Evolutionary conservation across 2,888 invertebrate species (phyloP).

Genomic region (Pyrochroa serraticornis): DNA sequence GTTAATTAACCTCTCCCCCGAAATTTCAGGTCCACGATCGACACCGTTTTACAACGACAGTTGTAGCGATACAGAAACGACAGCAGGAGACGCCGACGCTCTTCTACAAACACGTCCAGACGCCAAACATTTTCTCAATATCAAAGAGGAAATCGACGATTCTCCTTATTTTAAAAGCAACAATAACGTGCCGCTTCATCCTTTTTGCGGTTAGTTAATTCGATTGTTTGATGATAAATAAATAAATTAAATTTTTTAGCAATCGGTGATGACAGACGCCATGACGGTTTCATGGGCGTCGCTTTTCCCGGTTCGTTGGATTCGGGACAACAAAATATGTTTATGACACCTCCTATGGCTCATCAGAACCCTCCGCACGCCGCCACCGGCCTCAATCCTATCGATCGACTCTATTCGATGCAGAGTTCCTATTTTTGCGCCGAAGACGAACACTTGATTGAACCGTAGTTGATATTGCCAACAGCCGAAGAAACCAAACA

Average conservation of each 20-base stretch:
- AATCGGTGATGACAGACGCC: slow-evolving; percentile 47
- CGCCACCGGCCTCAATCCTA: slow-evolving; percentile 62
- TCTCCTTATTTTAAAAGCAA: slow-evolving; percentile 48
- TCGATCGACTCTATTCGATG: slow-evolving; percentile 69
- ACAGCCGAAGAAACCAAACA: neutral
- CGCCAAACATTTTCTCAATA: slow-evolving; percentile 52
- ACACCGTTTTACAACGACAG: slow-evolving; percentile 60
- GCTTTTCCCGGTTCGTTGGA: slow-evolving; percentile 44
- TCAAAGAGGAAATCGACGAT: slow-evolving; percentile 58
- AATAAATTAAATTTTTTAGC: slow-evolving; percentile 31
- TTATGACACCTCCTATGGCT: slow-evolving; percentile 53
- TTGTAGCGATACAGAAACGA: slow-evolving; percentile 60
- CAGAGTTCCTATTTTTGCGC: slow-evolving; percentile 69
- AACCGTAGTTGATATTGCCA: slow-evolving; percentile 33
- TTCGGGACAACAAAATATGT: slow-evolving; percentile 44
- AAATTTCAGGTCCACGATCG: slow-evolving; percentile 55
- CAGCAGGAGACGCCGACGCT: slow-evolving; percentile 49
- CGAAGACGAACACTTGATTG: slow-evolving; percentile 57
- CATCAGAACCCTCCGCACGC: slow-evolving; percentile 52
- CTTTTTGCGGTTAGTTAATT: slow-evolving; percentile 42
- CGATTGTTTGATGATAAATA: neutral
- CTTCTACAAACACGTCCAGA: slow-evolving; percentile 43
- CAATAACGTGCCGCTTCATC: slow-evolving; percentile 44
- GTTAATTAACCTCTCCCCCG: slow-evolving; percentile 32
- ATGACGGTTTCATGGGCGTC: slow-evolving; percentile 50